These are phyloP conservation scores for Microctonus brassicae DNA, from an alignment of 2,888 invertebrate genomes.

Conservation along the genomic window DNA sequence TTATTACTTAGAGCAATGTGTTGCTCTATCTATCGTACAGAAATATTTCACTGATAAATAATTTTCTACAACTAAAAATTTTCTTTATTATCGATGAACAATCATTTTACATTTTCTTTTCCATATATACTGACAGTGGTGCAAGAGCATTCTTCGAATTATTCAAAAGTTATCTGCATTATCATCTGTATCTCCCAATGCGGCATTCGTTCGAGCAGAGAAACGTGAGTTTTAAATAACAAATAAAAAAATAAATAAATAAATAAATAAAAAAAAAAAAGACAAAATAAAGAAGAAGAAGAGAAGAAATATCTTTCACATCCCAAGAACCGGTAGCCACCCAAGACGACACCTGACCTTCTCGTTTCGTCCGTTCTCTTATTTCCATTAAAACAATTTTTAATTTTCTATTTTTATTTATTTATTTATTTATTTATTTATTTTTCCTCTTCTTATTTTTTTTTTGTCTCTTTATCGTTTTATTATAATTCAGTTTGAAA, in stretches of 20 bases:
- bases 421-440: conserved; percentile 5
- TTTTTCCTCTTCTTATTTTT: background rate
- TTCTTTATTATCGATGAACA: background rate
- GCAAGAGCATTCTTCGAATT: background rate
- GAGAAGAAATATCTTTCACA: conserved; percentile 5
- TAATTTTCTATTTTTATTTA: conserved; percentile 39
- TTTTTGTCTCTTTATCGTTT: conserved; percentile 21
- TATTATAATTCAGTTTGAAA: background rate
- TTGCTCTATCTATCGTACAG: too few relatives aligned
- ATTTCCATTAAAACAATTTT: conserved; percentile 16
- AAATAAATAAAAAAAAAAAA: background rate
- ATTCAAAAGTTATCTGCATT: background rate
- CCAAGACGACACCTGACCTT: conserved; percentile 58
- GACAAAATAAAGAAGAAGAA: background rate
- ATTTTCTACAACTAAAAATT: background rate
- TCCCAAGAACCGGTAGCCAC: conserved; percentile 63
- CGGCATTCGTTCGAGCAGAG: background rate
- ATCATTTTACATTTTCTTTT: background rate
- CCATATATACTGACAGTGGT: background rate
- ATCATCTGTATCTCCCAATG: background rate
- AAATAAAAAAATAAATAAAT: background rate
- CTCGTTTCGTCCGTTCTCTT: conserved; percentile 13
- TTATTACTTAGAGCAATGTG: too few relatives aligned
- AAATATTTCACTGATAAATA: background rate
- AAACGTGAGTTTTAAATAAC: background rate